Evolutionary conservation across 2,113 vertebrate species (phyloP), one percentile per base, ranked within the genome.

Genomic region (Paedocypris sp.): DNA sequence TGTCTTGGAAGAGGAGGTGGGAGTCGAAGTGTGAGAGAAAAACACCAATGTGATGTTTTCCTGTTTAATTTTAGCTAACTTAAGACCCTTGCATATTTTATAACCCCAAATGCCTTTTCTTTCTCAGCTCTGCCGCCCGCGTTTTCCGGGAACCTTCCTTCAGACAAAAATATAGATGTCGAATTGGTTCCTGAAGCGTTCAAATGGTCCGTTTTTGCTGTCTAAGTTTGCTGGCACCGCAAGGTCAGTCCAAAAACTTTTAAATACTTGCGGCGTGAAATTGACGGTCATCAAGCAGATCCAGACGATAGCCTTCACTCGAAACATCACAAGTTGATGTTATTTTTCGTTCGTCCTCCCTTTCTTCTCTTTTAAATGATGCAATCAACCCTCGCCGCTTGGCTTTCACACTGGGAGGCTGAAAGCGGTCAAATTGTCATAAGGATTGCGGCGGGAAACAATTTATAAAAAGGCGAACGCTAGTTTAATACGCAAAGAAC

Each of bases 361-460:
- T 48, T 56, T 66, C 66, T 41, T 62, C 20, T 39, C 66, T 72
- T 63, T 59, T 62, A 68, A 68, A 72, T 68, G 64, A 68, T 60
- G 49, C 66, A 68, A 72, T 72, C 66, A 72, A 62, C 61, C 66
- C 49, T 46, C 62, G 54, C 61, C 51, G 60, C 38, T 60, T 64
- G 70, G 38, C 26, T 46, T 61, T 61, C 70, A 35, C 60, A 58
- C 62, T 28, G 29, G 66, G 70, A 62, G 62, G 35, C 47, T 58
- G 58, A 68, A 64, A 57, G 61, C 39, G 66, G 50, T 54, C 43
- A 65, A 66, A 72, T 66, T 72, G 50, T 53, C 66, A 68, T 72
- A 62, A 66, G 58, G 33, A 47, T 62, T 13, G 33, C 56, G 25
- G 46, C 33, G 19, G 28, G 28, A 56, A 59, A 65, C 47, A 41